Conservation (phyloP, 2,888 invertebrate genomes). For the Synergus laeviventris region DNA sequence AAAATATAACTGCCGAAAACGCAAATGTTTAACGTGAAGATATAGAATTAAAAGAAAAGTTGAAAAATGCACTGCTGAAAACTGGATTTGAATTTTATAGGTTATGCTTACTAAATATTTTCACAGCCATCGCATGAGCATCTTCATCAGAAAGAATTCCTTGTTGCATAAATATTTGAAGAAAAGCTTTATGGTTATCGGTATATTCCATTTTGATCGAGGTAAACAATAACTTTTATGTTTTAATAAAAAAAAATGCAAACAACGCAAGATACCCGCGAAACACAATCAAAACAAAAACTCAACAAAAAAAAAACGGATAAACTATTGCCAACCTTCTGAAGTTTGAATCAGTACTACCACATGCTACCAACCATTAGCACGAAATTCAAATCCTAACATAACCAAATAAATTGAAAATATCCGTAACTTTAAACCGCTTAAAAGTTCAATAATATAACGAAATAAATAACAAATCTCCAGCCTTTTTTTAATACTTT, state of each 20-base stretch:
- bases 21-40: too few relatives aligned
- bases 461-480: not conserved
- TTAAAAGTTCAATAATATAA: too few relatives aligned
- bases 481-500: not conserved
- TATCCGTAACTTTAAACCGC: too few relatives aligned
- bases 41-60: too few relatives aligned
- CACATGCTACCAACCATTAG: not conserved
- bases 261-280: not conserved
- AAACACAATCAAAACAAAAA: not conserved
- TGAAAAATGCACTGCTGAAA: not conserved
- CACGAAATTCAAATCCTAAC: not conserved
- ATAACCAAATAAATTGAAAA: not conserved
- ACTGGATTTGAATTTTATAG: not conserved
- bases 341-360: not conserved
- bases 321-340: not conserved
- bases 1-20: too few relatives aligned
- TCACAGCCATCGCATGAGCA: slow-evolving; percentile 49
- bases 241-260: not conserved
- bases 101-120: slow-evolving; percentile 36
- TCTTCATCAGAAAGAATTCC: slow-evolving; percentile 58
- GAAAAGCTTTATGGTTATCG: slow-evolving; percentile 60
- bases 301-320: not conserved
- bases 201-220: slow-evolving; percentile 46
- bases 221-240: not conserved
- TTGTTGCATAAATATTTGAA: slow-evolving; percentile 65